These are phyloP conservation scores for Phrynocephalus guinanensis DNA, from an alignment of 2,797 vertebrate species.

Conservation along the genomic window DNA sequence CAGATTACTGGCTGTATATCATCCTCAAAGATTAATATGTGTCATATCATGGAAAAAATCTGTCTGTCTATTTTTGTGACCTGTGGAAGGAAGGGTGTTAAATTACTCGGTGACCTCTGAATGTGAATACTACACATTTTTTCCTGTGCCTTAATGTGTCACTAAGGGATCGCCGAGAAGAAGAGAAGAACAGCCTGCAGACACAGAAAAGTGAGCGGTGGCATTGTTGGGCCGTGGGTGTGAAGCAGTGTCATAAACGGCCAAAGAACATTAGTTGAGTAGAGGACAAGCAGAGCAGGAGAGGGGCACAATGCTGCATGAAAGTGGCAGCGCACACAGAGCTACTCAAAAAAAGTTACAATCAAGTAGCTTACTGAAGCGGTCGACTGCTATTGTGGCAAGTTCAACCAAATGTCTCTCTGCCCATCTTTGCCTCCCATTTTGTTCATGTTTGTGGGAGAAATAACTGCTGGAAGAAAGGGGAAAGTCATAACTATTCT, in stretches of 20 bases:
- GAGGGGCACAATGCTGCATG: too few relatives aligned
- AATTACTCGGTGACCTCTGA: slow-evolving; percentile 38
- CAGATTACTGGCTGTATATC: background rate
- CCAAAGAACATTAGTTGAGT: slow-evolving; percentile 26
- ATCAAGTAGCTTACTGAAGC: background rate
- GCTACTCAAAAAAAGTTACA: too few relatives aligned
- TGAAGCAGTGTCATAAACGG: background rate
- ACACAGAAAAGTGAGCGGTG: background rate
- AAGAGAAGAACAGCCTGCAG: slow-evolving; percentile 13
- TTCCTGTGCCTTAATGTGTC: slow-evolving; percentile 45
- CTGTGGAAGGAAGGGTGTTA: slow-evolving; percentile 27
- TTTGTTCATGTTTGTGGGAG: background rate
- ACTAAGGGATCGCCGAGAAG: slow-evolving; percentile 1
- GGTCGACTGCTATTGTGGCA: background rate
- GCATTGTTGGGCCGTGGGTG: background rate
- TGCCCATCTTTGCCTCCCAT: background rate
- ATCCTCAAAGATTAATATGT: background rate
- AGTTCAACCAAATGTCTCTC: background rate
- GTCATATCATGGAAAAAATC: slow-evolving; percentile 35
- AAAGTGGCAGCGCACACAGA: too few relatives aligned
- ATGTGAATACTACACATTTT: slow-evolving; percentile 41
- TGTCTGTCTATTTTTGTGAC: slow-evolving; percentile 47
- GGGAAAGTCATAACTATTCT: background rate
- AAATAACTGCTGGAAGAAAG: background rate
- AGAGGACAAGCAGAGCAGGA: slow-evolving; percentile 25